phyloP scores from a whole-genome alignment of 2,113 vertebrate genomes.

The Elephas maximus region DNA sequence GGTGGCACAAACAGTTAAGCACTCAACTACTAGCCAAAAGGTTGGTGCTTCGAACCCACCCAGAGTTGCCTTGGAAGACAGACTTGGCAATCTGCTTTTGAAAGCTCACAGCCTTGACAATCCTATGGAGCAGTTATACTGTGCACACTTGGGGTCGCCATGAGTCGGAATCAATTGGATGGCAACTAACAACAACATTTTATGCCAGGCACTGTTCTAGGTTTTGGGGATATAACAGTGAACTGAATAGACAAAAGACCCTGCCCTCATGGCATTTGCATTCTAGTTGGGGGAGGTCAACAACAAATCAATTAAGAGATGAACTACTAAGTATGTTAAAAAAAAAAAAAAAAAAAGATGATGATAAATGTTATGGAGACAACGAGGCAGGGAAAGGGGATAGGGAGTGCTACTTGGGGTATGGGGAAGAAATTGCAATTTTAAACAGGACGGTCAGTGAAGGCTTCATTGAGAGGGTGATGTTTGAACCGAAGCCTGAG shows the following conservation, averaged over 20 bases:
- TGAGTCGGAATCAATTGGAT: background rate
- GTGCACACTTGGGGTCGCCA: background rate
- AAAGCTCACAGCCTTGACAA: background rate
- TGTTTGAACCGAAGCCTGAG: background rate
- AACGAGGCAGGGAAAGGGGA: background rate
- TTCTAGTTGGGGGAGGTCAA: background rate
- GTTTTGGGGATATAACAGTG: background rate
- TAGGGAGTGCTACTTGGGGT: background rate
- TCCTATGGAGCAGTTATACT: background rate
- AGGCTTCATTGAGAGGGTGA: background rate
- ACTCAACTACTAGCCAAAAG: background rate
- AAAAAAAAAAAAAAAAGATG: too few species aligned
- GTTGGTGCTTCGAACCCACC: background rate
- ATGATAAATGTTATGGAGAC: background rate
- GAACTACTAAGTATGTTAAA: fast-evolving
- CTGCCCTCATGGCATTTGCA: background rate
- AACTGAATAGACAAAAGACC: background rate
- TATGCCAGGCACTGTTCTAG: background rate
- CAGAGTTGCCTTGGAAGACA: background rate
- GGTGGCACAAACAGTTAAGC: background rate
- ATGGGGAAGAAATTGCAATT: background rate
- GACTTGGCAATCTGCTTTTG: background rate
- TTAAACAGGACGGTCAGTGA: background rate
- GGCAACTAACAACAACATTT: background rate
- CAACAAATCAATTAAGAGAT: background rate